A percentile compares a stretch with the other conserved stretches of the same genome.
These are phyloP conservation scores for Amblyjoppa proteus DNA, from an alignment of 2,888 invertebrate genomes.

Conservation along the genomic window DNA sequence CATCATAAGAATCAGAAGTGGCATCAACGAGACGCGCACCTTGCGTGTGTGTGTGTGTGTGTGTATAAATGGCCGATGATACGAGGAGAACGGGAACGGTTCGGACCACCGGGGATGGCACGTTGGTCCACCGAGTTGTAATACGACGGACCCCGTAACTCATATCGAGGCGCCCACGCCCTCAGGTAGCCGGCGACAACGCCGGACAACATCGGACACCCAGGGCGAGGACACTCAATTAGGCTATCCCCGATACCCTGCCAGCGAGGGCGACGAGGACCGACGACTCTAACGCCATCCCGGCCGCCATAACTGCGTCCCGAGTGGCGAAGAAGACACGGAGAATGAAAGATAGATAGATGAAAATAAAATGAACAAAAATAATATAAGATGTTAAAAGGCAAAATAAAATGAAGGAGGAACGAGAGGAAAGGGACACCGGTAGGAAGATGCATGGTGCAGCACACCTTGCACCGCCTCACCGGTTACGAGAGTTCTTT, in stretches of 20 bases:
- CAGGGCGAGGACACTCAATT: conserved; percentile 85
- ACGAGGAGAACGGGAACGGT: conserved; percentile 50
- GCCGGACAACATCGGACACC: conserved; percentile 84
- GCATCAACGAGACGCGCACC: conserved; percentile 26
- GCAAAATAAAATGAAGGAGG: conserved; percentile 23
- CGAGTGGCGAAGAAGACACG: conserved; percentile 12
- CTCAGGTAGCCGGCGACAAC: conserved; percentile 84
- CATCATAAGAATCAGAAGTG: conserved; percentile 44
- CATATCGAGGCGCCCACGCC: conserved; percentile 84
- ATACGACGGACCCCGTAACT: conserved; percentile 84
- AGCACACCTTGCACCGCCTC: conserved; percentile 57
- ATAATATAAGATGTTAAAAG: background rate
- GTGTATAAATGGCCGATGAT: conserved; percentile 76
- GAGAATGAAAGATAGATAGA: conserved; percentile 6
- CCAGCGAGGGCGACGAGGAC: conserved; percentile 15
- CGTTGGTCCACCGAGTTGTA: conserved; percentile 78
- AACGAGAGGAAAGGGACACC: conserved; percentile 15
- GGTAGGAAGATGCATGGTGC: conserved; percentile 42
- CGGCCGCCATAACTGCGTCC: conserved; percentile 40
- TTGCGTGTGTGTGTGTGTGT: conserved; percentile 3
- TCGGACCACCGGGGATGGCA: conserved; percentile 59
- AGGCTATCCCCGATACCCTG: conserved; percentile 72
- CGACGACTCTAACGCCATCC: conserved; percentile 24
- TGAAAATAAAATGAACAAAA: conserved; percentile 17
- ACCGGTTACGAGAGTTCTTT: background rate